Evolutionary conservation across 2,797 vertebrate genomes (phyloP), one percentile per base, ranked within the genome.

Genomic region (Crax fasciolata): DNA sequence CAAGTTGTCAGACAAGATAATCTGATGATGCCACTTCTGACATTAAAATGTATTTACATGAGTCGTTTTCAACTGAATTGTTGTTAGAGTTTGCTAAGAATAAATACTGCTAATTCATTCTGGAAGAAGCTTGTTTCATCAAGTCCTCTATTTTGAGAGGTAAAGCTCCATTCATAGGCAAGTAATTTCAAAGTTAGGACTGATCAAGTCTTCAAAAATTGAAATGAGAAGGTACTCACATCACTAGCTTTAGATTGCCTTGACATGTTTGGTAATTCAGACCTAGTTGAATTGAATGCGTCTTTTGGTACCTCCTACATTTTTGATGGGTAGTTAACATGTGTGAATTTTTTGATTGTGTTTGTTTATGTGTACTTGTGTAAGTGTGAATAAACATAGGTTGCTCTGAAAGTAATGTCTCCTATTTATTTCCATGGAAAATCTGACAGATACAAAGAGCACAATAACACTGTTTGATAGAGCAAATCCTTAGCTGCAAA

Each of bases 91-190:
- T 83, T 91, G 7, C 17, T 79, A 43, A 24, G 6, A 59, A 59
- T 62, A 93, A 80, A 38, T 88, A 54, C n/a, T 71, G 80, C 19
- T 62, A n/a, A 62, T 74, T 86, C 77, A 27, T 86, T 92, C 15
- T 67, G 3, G 11, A 62, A 77, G 43, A 73, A 80, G 3, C 7
- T 76, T 70, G 4, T 85, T 94, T 89, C 10, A 77, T 8, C 4
- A 13, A 68, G 16, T 73, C 10, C 5, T 59, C 17, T 87, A 1
- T 80, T 77, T 83, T 57, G 30, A 30, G 13, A 2, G 8, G 4
- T 71, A 83, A 73, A 74, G 9, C 20, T 25, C 23, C 8, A 8
- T 70, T 66, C 51, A 44, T 8, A 66, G 15, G 13, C 27, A 63
- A 27, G 6, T 41, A 75, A 61, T 86, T 91, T 57, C 39, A 59